Conservation (phyloP, 23 tunicate species). For the Clavelina lepadiformis region DNA sequence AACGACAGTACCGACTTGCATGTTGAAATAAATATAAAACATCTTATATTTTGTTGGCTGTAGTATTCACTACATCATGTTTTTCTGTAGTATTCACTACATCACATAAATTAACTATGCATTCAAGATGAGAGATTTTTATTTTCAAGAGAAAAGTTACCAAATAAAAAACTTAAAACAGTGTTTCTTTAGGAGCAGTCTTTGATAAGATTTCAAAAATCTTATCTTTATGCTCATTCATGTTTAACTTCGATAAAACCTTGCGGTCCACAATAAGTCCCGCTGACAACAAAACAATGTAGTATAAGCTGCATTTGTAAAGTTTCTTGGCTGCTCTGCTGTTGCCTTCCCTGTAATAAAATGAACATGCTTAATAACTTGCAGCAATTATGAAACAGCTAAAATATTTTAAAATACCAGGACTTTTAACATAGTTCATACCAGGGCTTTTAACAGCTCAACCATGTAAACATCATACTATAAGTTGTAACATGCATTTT, state of each 20-base stretch:
- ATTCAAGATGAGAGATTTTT: too few species aligned
- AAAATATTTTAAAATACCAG: neutral
- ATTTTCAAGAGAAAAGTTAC: too few species aligned
- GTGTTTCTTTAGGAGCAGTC: too few species aligned
- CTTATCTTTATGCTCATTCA: neutral
- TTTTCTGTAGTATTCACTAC: too few species aligned
- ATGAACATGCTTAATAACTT: neutral
- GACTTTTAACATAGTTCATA: neutral
- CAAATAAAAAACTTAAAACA: too few species aligned
- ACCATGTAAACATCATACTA: too few species aligned
- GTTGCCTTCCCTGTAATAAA: constrained; percentile 52
- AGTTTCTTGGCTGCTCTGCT: constrained; percentile 66
- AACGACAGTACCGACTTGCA: too few species aligned
- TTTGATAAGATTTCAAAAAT: too few species aligned
- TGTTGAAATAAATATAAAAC: too few species aligned
- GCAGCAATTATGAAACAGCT: neutral
- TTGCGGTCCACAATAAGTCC: constrained; percentile 71
- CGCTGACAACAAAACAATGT: constrained; percentile 59
- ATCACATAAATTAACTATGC: too few species aligned
- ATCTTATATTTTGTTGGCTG: too few species aligned
- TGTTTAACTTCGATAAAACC: constrained; percentile 33
- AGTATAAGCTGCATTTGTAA: constrained; percentile 77
- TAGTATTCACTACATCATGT: too few species aligned
- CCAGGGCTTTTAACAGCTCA: neutral
- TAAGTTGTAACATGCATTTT: neutral